A percentile compares a stretch with the other conserved stretches of the same genome.
Conservation (phyloP, 2,113 vertebrate species). For the Saguinus midas region DNA sequence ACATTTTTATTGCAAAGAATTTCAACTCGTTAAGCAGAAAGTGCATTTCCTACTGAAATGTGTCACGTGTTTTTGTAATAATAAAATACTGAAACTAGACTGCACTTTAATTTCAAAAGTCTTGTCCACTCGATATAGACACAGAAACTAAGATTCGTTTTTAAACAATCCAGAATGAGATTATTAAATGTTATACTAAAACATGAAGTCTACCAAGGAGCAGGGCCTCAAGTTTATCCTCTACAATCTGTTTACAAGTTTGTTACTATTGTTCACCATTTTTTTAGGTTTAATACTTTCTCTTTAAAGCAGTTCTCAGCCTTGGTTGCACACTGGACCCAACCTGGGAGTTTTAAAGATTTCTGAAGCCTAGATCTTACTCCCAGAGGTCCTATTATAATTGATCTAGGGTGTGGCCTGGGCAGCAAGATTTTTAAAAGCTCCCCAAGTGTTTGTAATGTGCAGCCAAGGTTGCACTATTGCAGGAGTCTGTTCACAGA, state of each 20-base stretch:
- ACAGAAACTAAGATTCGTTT: not conserved
- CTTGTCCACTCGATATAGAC: not conserved
- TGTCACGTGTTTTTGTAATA: not conserved
- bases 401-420: constrained; percentile 47
- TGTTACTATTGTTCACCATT: not conserved
- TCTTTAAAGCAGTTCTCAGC: not conserved
- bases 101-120: not conserved
- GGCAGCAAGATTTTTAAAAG: constrained; percentile 47
- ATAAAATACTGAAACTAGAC: not conserved
- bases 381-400: constrained; percentile 46
- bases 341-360: constrained; percentile 43
- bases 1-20: constrained; percentile 17
- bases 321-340: not conserved
- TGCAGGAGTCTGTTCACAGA: constrained; percentile 30
- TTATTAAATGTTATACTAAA: not conserved
- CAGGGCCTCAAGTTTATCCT: not conserved
- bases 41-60: not conserved
- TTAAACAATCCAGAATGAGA: not conserved
- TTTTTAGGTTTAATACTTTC: not conserved
- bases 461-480: constrained; percentile 24
- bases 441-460: constrained; percentile 62
- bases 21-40: not conserved
- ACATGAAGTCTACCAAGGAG: not conserved
- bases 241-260: not conserved
- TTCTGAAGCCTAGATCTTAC: constrained; percentile 16